Evolutionary conservation across 2,797 vertebrate genomes (phyloP).

Genomic region (Chelonia mydas): DNA sequence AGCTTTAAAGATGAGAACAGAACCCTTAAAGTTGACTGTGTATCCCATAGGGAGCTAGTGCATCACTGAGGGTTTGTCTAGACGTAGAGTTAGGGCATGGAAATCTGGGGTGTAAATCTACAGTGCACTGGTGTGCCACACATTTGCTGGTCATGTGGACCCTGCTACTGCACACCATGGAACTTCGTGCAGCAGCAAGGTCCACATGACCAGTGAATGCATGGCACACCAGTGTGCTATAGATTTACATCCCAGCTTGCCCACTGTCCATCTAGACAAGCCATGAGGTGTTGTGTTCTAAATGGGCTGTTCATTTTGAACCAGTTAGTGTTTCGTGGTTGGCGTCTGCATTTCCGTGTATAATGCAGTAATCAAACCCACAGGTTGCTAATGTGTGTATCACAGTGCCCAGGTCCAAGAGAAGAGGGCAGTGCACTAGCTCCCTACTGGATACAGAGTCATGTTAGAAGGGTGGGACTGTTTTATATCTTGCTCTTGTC

Average conservation of each 20-base stretch:
- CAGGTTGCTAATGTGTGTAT: background rate
- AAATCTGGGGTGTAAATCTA: too few relatives aligned
- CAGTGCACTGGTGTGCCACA: too few relatives aligned
- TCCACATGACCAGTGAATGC: too few relatives aligned
- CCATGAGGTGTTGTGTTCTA: background rate
- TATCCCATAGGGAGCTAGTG: background rate
- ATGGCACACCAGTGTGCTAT: too few relatives aligned
- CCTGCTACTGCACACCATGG: too few relatives aligned
- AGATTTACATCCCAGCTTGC: too few relatives aligned
- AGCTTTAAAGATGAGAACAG: too few relatives aligned
- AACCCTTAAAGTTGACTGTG: background rate
- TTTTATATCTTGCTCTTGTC: background rate
- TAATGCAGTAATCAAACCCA: background rate
- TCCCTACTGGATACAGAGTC: background rate
- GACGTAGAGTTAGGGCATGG: too few relatives aligned
- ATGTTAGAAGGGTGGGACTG: fast-evolving
- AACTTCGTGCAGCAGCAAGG: too few relatives aligned
- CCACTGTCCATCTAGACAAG: too few relatives aligned
- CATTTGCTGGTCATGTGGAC: too few relatives aligned
- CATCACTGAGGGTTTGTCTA: background rate
- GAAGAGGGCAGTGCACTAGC: background rate
- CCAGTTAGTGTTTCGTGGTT: background rate
- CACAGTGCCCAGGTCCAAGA: background rate
- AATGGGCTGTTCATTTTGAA: background rate
- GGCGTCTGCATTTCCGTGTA: background rate